Conservation (phyloP, 2,888 invertebrate species). For the Microchrysa polita region DNA sequence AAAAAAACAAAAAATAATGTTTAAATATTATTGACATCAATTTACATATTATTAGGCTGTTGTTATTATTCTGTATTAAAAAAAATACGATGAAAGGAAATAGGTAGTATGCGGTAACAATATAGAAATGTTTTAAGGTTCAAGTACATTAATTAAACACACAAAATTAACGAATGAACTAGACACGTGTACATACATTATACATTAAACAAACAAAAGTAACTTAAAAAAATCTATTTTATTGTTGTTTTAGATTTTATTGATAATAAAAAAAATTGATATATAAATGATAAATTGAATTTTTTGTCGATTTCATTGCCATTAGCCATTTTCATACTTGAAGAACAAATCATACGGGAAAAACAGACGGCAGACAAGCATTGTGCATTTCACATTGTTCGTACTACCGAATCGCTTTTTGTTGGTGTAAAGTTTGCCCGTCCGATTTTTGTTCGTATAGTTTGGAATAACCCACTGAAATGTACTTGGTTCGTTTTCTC, state of each 20-base stretch:
- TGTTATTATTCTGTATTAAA: conserved; percentile 26
- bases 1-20: too few relatives aligned
- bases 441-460: too few relatives aligned
- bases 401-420: too few relatives aligned
- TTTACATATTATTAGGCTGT: conserved; percentile 38
- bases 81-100: conserved; percentile 1
- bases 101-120: background rate
- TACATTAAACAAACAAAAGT: too few relatives aligned
- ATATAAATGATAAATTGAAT: background rate
- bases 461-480: too few relatives aligned
- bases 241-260: conserved; percentile 44
- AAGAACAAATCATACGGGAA: too few relatives aligned
- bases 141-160: conserved; percentile 21
- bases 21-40: conserved; percentile 7
- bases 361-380: too few relatives aligned
- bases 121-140: conserved; percentile 12
- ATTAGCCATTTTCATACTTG: too few relatives aligned
- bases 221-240: conserved; percentile 37
- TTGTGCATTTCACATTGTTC: too few relatives aligned
- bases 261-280: conserved; percentile 42
- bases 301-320: too few relatives aligned
- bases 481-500: too few relatives aligned
- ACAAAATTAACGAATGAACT: conserved; percentile 22
- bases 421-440: too few relatives aligned
- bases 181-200: conserved; percentile 33